These are phyloP conservation scores for Cirrhinus molitorella DNA, from an alignment of 2,797 vertebrate species.

Conservation along the genomic window DNA sequence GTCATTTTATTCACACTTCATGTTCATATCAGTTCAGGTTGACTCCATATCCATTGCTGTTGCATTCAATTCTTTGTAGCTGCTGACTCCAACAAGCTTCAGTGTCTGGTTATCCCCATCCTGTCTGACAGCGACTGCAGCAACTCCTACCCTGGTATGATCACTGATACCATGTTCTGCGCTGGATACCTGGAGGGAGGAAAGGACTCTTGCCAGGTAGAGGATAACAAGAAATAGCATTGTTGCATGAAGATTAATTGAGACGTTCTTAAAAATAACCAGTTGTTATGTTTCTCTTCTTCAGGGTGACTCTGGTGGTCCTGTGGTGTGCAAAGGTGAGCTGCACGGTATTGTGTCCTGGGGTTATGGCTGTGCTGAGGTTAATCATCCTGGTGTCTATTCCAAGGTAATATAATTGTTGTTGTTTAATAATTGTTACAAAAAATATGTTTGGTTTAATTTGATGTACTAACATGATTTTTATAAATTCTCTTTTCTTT, in stretches of 20 bases:
- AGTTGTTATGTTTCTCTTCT: background rate
- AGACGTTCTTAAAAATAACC: background rate
- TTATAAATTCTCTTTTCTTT: background rate
- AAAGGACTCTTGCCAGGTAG: constrained; percentile 68
- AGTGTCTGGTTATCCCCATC: constrained; percentile 67
- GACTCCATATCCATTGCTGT: background rate
- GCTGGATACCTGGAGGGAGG: constrained; percentile 68
- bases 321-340: constrained; percentile 67
- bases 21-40: background rate
- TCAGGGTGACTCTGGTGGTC: constrained; percentile 78
- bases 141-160: constrained; percentile 66
- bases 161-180: constrained; percentile 67
- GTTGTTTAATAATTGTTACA: background rate
- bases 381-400: constrained; percentile 71
- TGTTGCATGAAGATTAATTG: background rate
- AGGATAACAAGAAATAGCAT: background rate
- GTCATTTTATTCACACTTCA: background rate
- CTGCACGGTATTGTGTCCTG: constrained; percentile 77
- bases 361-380: constrained; percentile 72
- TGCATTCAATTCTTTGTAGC: constrained; percentile 23
- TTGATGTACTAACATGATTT: background rate
- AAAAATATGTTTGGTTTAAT: background rate
- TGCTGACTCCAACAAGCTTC: constrained; percentile 59
- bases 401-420: constrained; percentile 61
- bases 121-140: constrained; percentile 53